These are phyloP conservation scores for Neolamprologus falcicula DNA, from an alignment of 2,113 vertebrate species.

Conservation along the genomic window DNA sequence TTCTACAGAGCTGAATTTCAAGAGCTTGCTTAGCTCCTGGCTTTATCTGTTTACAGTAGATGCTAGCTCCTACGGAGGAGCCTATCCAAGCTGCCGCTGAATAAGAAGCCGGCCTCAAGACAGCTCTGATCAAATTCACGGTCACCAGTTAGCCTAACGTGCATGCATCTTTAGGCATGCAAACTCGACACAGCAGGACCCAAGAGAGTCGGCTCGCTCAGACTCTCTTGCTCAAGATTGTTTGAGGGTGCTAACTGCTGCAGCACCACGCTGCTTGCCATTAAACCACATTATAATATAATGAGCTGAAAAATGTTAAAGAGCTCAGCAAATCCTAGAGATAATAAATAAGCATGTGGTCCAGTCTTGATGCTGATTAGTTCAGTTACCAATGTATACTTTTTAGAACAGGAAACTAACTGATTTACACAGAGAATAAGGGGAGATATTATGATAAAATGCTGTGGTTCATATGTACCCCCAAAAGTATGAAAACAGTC, in stretches of 20 bases:
- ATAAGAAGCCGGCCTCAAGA: not conserved
- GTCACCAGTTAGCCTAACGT: not conserved
- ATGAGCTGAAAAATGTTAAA: not conserved
- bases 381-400: not conserved
- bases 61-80: not conserved
- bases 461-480: not conserved
- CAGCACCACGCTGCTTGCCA: not conserved
- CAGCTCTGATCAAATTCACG: not conserved
- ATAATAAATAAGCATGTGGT: not conserved
- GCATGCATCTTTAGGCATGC: not conserved
- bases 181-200: not conserved
- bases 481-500: not conserved
- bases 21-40: not conserved
- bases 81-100: not conserved
- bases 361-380: not conserved
- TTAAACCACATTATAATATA: not conserved
- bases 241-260: accelerated
- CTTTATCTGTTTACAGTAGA: not conserved
- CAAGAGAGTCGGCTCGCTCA: not conserved
- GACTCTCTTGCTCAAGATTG: not conserved
- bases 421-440: not conserved
- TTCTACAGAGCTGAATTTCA: not conserved
- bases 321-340: not conserved
- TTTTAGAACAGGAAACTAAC: not conserved
- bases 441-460: not conserved